Percentiles rank a stretch among this genome's conserved stretches.
phyloP scores from a whole-genome alignment of 1,140 invertebrate species.

The Phenacoccus solenopsis region DNA sequence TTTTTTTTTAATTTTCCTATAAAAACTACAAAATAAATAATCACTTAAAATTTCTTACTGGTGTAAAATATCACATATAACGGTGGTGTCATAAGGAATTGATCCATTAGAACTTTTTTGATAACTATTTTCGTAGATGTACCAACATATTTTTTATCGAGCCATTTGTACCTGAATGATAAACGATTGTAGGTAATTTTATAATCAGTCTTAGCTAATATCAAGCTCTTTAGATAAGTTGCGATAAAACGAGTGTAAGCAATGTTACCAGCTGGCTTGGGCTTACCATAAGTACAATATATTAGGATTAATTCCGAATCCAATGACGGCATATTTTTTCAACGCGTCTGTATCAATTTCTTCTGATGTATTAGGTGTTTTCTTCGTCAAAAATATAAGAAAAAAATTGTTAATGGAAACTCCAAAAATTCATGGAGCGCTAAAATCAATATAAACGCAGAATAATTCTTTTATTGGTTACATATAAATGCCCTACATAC shows the following conservation, averaged over 20 bases:
- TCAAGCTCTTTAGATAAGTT: not conserved
- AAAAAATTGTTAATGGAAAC: constrained; percentile 4
- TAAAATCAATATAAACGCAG: too few relatives aligned
- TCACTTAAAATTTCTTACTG: constrained; percentile 26
- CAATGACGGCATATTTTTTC: constrained; percentile 44
- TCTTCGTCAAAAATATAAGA: constrained; percentile 6
- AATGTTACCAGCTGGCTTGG: too few relatives aligned
- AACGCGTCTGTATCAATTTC: constrained; percentile 41
- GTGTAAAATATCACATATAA: constrained; percentile 52
- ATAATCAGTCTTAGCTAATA: not conserved
- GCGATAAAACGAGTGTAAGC: too few relatives aligned
- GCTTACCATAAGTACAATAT: constrained; percentile 47
- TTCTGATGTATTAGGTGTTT: constrained; percentile 29
- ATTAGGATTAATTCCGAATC: constrained; percentile 44
- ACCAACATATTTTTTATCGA: constrained; percentile 55
- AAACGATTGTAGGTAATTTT: not conserved
- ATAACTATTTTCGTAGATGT: constrained; percentile 45
- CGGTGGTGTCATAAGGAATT: constrained; percentile 59
- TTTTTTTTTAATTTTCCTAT: too few relatives aligned
- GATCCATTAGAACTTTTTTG: constrained; percentile 60
- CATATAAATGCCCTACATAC: too few relatives aligned
- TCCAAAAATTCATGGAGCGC: not conserved
- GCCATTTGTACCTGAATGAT: constrained; percentile 55
- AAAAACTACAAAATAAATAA: too few relatives aligned
- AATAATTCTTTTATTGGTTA: too few relatives aligned